Base-by-base conservation (phyloP, 1,140 invertebrate genomes). In the Pectinophora gossypiella region DNA sequence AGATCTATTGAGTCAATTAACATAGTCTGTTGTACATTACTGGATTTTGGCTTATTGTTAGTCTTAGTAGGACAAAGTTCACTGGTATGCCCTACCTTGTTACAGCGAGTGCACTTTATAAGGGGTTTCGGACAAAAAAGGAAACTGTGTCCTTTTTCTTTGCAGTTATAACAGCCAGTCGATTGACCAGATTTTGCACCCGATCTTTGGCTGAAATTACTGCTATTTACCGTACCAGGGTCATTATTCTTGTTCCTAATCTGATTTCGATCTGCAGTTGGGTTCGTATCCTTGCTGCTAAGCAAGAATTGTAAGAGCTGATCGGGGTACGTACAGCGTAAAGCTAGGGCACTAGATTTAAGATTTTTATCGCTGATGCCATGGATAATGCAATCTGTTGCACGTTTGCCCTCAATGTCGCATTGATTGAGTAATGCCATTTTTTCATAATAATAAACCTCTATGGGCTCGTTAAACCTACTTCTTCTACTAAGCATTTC, bases 71-170 rank as follows among this genome's bases (percentile, higher is more conserved):
- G n/a, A n/a, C n/a, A n/a, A n/a, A n/a, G n/a, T n/a, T n/a, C n/a
- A n/a, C n/a, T n/a, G n/a, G 4, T 50, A 40, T 51, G 49, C 5
- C 49, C 49, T 7, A 51, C 9, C 13, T 44, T 51, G 27, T 43
- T 27, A 19, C 49, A 51, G 3, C 16, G 13, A 5, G 18, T 19
- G 19, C 49, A 51, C 18, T 40, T 51, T 19, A 51, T 12, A 10
- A 51, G 19, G 12, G 49, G 49, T 32, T 51, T 51, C 1, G 49
- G 49, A 44, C 49, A 51, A 19, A 43, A 16, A 12, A 51, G n/a
- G 13, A 43, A 51, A 42, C 38, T 42, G 18, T 51, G 49, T 2
- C 49, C 49, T n/a, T 44, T 43, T 40, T 43, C 50, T 16, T 32
- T 42, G 21, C 50, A 43, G 19, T 43, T 43, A 4, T 19, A 43